A percentile compares a stretch with the other conserved stretches of the same genome.
Evolutionary conservation across 2,113 vertebrate genomes (phyloP).

Genomic region (Suricata suricatta): DNA sequence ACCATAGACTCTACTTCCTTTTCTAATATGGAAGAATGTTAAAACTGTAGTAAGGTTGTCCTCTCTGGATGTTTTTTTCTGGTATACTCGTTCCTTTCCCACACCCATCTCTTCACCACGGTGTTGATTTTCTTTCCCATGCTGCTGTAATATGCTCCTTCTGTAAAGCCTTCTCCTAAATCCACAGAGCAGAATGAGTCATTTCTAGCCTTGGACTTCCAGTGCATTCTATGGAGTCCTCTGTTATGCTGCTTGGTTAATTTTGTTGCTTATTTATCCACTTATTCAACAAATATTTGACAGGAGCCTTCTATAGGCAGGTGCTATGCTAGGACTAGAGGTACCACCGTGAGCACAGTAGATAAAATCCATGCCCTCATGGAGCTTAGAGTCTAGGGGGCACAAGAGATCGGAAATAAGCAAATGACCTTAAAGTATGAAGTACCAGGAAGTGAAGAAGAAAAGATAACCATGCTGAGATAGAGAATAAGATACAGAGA

Average conservation of each 20-base stretch:
- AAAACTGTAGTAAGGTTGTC: background rate
- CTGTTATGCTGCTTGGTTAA: background rate
- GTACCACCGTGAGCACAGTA: too few relatives aligned
- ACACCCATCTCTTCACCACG: background rate
- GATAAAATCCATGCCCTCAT: background rate
- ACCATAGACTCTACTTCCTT: background rate
- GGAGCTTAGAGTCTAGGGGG: background rate
- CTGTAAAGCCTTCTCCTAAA: background rate
- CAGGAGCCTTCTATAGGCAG: background rate
- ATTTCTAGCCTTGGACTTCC: background rate
- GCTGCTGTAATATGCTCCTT: too few relatives aligned
- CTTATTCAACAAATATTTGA: background rate
- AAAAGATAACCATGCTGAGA: background rate
- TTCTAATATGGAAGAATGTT: background rate
- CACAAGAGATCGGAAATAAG: accelerated
- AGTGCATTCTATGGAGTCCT: background rate
- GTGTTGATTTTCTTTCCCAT: background rate
- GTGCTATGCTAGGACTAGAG: background rate
- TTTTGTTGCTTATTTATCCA: background rate
- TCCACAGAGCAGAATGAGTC: background rate
- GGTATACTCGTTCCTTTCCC: background rate
- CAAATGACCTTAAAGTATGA: background rate
- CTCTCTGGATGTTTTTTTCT: background rate
- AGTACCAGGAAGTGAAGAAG: too few relatives aligned
- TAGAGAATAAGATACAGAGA: background rate